A percentile compares a stretch with the other conserved stretches of the same genome.
Conservation (phyloP, 1,140 invertebrate species). For the Saxidomus purpurata region DNA sequence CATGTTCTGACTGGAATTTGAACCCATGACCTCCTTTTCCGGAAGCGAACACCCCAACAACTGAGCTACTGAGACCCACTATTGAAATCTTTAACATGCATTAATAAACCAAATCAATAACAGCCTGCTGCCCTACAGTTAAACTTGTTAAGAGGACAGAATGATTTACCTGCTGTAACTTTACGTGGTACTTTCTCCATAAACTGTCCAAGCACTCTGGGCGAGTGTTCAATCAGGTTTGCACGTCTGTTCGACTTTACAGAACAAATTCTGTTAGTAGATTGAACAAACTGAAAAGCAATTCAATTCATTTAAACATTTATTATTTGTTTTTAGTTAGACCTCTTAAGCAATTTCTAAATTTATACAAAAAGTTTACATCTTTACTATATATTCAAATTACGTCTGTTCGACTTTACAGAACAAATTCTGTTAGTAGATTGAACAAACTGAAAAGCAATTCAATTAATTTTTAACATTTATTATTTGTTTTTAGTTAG, state of each 20-base stretch:
- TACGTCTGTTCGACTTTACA: conserved; percentile 87
- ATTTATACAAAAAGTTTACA: too few relatives aligned
- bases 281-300: conserved; percentile 77
- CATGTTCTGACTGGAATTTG: too few relatives aligned
- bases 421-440: conserved; percentile 88
- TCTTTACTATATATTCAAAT: too few relatives aligned
- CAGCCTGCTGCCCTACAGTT: too few relatives aligned
- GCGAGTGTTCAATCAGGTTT: conserved; percentile 88
- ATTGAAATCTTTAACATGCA: too few relatives aligned
- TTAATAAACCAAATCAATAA: too few relatives aligned
- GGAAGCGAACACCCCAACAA: too few relatives aligned
- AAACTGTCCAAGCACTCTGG: conserved; percentile 88
- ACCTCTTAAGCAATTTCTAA: too few relatives aligned
- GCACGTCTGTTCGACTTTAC: conserved; percentile 88
- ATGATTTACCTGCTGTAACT: conserved; percentile 51
- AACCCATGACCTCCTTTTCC: too few relatives aligned
- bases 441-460: conserved; percentile 77
- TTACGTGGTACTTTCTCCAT: conserved; percentile 77
- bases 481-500: neutral
- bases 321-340: neutral
- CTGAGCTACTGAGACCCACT: too few relatives aligned
- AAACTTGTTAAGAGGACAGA: too few relatives aligned
- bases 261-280: conserved; percentile 88
- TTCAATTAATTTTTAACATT: neutral
- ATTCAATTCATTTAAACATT: neutral